These are phyloP conservation scores for Colossoma macropomum DNA, from an alignment of 2,113 vertebrate genomes.

Conservation along the genomic window DNA sequence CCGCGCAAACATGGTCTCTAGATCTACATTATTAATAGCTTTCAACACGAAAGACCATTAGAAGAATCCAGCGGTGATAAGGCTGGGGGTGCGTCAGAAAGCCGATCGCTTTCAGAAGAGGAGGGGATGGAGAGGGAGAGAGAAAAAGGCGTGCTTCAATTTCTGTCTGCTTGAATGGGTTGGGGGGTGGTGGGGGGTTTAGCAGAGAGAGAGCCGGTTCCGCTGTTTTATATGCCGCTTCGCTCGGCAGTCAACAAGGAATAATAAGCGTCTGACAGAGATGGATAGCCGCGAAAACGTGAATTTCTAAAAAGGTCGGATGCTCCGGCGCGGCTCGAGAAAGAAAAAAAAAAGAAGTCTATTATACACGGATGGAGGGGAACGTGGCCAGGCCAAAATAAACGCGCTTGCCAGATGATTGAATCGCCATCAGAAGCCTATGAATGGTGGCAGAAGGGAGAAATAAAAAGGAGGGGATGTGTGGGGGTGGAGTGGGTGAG, in stretches of 20 bases:
- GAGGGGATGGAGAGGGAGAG: not conserved
- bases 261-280: conserved; percentile 78
- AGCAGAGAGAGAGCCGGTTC: conserved; percentile 44
- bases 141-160: conserved; percentile 47
- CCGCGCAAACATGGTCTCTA: conserved; percentile 29
- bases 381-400: conserved; percentile 61
- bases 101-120: conserved; percentile 41
- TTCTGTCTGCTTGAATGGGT: conserved; percentile 36
- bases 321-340: conserved; percentile 49
- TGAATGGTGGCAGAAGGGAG: conserved; percentile 28
- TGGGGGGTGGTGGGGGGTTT: not conserved
- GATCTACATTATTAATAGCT: conserved; percentile 67
- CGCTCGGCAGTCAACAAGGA: conserved; percentile 73
- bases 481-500: not conserved
- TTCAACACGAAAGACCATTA: conserved; percentile 65
- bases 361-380: conserved; percentile 64
- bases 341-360: conserved; percentile 60
- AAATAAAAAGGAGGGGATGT: conserved; percentile 3
- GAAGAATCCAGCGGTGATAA: conserved; percentile 61
- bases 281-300: conserved; percentile 66
- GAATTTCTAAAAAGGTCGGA: conserved; percentile 75
- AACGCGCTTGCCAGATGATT: conserved; percentile 59
- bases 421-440: conserved; percentile 50
- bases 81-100: conserved; percentile 63
- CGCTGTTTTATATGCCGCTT: conserved; percentile 72